These are phyloP conservation scores for Drosophila ustulata DNA, from an alignment of 2,888 invertebrate species.

Conservation along the genomic window DNA sequence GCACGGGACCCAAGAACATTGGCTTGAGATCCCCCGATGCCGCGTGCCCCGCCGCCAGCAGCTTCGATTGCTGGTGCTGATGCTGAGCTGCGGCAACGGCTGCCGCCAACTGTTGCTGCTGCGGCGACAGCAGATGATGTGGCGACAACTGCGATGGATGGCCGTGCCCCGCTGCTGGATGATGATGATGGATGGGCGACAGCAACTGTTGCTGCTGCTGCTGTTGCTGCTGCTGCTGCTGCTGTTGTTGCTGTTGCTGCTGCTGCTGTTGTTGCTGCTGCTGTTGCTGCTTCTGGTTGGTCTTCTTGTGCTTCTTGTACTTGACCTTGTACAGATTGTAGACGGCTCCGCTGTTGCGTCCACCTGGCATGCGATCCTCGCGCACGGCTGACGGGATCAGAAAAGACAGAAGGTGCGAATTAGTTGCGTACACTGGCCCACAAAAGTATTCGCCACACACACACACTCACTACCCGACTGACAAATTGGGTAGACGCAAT, in stretches of 20 bases:
- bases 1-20: slow-evolving; percentile 81
- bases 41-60: slow-evolving; percentile 55
- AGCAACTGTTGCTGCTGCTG: slow-evolving; percentile 85
- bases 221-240: slow-evolving; percentile 85
- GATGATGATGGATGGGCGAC: slow-evolving; percentile 81
- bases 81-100: slow-evolving; percentile 82
- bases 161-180: slow-evolving; percentile 82
- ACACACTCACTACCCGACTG: too few relatives aligned
- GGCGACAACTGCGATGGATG: slow-evolving; percentile 82
- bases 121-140: slow-evolving; percentile 78
- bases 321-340: slow-evolving; percentile 99
- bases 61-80: slow-evolving; percentile 80
- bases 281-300: slow-evolving; percentile 87
- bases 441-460: neutral
- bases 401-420: slow-evolving; percentile 2
- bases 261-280: slow-evolving; percentile 85
- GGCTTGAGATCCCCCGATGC: slow-evolving; percentile 75
- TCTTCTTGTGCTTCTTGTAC: slow-evolving; percentile 98
- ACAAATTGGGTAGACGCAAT: too few relatives aligned
- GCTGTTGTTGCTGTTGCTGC: slow-evolving; percentile 86
- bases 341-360: slow-evolving; percentile 98
- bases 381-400: slow-evolving; percentile 91
- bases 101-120: slow-evolving; percentile 81
- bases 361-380: slow-evolving; percentile 99
- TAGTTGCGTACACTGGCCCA: slow-evolving; percentile 6